Evolutionary conservation across 2,113 vertebrate genomes (phyloP).

Genomic region (Apodemus speciosus): DNA sequence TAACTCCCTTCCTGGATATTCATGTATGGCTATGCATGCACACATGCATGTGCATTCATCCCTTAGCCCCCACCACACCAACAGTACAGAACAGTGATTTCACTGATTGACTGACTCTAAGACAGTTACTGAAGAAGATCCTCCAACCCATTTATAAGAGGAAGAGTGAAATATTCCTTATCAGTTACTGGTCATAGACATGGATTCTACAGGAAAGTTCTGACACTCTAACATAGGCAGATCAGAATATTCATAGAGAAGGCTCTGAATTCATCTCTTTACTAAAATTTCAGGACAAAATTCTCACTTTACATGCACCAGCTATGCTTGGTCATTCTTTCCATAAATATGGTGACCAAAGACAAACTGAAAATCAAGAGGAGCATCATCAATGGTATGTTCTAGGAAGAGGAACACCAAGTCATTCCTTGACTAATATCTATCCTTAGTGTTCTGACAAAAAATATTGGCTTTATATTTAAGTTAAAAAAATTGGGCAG

Average conservation of each 20-base stretch:
- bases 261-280: not conserved
- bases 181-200: not conserved
- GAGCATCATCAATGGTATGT: not conserved
- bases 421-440: not conserved
- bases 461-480: not conserved
- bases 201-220: not conserved
- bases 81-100: not conserved
- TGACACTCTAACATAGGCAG: too few relatives aligned
- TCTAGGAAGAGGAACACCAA: not conserved
- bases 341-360: not conserved
- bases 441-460: not conserved
- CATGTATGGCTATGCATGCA: not conserved
- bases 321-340: not conserved
- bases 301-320: not conserved
- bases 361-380: not conserved
- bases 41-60: not conserved
- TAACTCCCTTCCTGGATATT: not conserved
- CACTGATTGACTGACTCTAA: not conserved
- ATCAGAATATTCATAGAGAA: not conserved
- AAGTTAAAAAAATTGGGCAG: not conserved
- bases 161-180: not conserved
- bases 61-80: not conserved
- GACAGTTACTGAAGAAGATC: not conserved
- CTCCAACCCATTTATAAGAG: not conserved
- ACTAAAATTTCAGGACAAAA: not conserved